Conservation (phyloP, 2,113 vertebrate genomes). For the Calonectris borealis region DNA sequence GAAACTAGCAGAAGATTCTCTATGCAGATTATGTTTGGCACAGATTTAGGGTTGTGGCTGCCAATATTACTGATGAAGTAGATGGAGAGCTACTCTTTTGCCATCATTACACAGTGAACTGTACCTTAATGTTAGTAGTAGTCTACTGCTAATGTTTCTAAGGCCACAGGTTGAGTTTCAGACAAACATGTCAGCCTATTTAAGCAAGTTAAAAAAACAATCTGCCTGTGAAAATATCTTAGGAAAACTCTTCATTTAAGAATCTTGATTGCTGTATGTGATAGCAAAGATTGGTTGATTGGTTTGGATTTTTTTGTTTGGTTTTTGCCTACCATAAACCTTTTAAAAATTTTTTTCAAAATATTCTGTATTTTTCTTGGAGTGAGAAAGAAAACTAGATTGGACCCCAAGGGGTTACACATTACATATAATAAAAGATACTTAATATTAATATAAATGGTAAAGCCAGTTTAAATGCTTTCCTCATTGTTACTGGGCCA, state of each 20-base stretch:
- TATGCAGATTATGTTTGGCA: background rate
- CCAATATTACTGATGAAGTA: background rate
- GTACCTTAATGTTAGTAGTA: background rate
- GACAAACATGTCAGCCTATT: background rate
- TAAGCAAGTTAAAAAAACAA: background rate
- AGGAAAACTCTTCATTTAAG: background rate
- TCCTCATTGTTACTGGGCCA: background rate
- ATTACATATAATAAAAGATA: background rate
- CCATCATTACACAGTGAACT: background rate
- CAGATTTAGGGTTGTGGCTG: background rate
- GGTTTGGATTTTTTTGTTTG: background rate
- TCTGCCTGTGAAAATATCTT: background rate
- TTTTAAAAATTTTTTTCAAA: background rate
- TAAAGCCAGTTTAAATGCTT: slow-evolving; percentile 6
- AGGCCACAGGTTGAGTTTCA: background rate
- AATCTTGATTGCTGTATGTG: background rate
- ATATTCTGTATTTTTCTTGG: background rate
- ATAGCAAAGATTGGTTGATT: background rate
- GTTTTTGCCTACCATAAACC: background rate
- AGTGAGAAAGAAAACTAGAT: background rate
- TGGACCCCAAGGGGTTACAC: background rate
- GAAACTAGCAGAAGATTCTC: background rate
- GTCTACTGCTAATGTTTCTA: background rate
- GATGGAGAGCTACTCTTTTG: background rate
- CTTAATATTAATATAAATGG: background rate